Evolutionary conservation across 1,140 invertebrate genomes (phyloP), one percentile per base, ranked within the genome.

Genomic region (Bombus sylvicola): DNA sequence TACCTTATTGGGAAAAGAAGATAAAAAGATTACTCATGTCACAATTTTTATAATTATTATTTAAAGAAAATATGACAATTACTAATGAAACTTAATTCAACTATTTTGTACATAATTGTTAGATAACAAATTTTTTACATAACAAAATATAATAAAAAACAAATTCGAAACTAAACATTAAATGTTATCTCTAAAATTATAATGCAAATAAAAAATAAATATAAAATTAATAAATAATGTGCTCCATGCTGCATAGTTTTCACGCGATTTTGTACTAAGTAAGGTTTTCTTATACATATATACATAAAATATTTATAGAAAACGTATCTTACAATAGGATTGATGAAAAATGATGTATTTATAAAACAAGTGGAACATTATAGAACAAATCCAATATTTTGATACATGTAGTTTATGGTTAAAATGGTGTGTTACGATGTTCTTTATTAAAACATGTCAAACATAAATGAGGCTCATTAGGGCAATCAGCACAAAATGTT

Each of bases 51-150:
- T 41, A 71, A n/a, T 71, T 8, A 41, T 41, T 71, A 71, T 53
- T 53, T n/a, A 41, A 41, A 41, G n/a, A 71, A 41, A 41, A 71
- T 71, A 28, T 13, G 39, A 71, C 9, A 71, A 69, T 41, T 28
- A 71, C 4, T 71, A 41, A 71, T 41, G 1, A 71, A 71, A 41
- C 15, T 71, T 71, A 69, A 12, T 37, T 37, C 15, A 66, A 66
- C 64, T 68, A 69, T 69, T 69, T 69, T 69, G 37, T 69, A 69
- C 28, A 69, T 69, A 69, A 28, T 69, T 69, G 66, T 69, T 69
- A 69, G 22, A 39, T 39, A 69, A 53, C 37, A 69, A 22, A 53
- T 53, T 69, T 69, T 69, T 69, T 69, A 69, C 68, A 69, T 69
- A 39, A 69, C 10, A 39, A 39, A 28, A 68, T n/a, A 71, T 13